Base-by-base conservation (phyloP, 2,113 vertebrate species). In the Philantomba maxwellii region DNA sequence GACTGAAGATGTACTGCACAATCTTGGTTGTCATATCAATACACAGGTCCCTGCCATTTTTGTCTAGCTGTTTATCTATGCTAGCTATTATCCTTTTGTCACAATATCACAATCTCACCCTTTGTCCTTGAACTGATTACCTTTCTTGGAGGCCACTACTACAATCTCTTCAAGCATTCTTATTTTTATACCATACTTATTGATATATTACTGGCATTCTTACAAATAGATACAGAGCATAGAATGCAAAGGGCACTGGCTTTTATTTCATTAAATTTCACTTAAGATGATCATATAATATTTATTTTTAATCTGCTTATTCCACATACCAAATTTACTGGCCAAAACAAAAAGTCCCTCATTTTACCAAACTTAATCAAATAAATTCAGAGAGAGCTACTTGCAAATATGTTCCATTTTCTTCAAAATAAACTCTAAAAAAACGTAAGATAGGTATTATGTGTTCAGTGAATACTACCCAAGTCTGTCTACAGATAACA, bases 191-290 rank as follows among this genome's bases (percentile, higher is more conserved):
- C 1, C 12, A 0, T 75, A 86, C 12, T 70, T 80, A 77, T 3
- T 62, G 55, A 88, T 55, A 75, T 43, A 57, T 47, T 91, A 93
- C 26, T 96, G 86, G 17, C 25, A 92, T 82, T 60, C 45, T 95
- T 89, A 96, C 4, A 93, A 89, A 93, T 4, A 55, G 33, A 94
- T 45, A 58, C 5, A 87, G 87, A 90, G 23, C 36, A 66, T 45
- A 91, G 17, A 51, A 87, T 39, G 14, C 45, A 85, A 2, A 85
- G 16, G 47, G 28, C 33, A 94, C 10, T 96, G 80, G 70, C 53
- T 75, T 85, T 94, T 70, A 91, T 82, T 90, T 93, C 23, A 91
- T 57, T 75, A 66, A 89, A 85, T 90, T 91, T 96, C 47, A 95
- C 47, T 89, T 81, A 95, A 92, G 23, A 39, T 70, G 17, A 94